Conservation (phyloP, 2,888 invertebrate genomes). For the Eulithis testata region DNA sequence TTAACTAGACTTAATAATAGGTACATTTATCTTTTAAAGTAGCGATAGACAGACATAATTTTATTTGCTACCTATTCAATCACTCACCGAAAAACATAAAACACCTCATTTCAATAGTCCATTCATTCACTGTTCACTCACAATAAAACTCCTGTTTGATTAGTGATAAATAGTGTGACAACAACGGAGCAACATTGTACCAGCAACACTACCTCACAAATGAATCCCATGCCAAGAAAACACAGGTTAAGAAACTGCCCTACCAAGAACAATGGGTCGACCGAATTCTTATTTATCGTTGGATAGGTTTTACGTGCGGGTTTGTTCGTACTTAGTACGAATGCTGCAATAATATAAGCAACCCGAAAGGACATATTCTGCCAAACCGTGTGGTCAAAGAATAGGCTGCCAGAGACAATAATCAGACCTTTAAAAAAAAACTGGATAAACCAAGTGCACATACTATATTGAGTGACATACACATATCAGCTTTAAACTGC, state of each 20-base stretch:
- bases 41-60: no score
- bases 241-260: slow-evolving; percentile 41
- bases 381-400: no score
- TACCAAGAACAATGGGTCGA: slow-evolving; percentile 39
- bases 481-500: no score
- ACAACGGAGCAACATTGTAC: slow-evolving; percentile 33
- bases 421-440: no score
- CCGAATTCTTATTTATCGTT: slow-evolving; percentile 34
- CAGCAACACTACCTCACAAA: slow-evolving; percentile 31
- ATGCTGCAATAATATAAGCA: no score
- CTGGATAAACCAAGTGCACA: no score
- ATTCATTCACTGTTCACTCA: slow-evolving; percentile 48
- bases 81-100: slow-evolving; percentile 50
- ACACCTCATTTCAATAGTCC: slow-evolving; percentile 49
- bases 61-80: not conserved
- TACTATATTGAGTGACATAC: no score
- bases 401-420: no score
- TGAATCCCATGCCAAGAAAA: slow-evolving; percentile 33
- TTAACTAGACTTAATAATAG: no score
- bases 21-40: no score
- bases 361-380: no score
- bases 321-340: slow-evolving; percentile 2
- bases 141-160: slow-evolving; percentile 18
- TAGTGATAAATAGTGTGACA: slow-evolving; percentile 9
- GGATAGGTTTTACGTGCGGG: slow-evolving; percentile 3